Evolutionary conservation across 1,140 invertebrate genomes (phyloP).

Genomic region (Brachionus sp.): DNA sequence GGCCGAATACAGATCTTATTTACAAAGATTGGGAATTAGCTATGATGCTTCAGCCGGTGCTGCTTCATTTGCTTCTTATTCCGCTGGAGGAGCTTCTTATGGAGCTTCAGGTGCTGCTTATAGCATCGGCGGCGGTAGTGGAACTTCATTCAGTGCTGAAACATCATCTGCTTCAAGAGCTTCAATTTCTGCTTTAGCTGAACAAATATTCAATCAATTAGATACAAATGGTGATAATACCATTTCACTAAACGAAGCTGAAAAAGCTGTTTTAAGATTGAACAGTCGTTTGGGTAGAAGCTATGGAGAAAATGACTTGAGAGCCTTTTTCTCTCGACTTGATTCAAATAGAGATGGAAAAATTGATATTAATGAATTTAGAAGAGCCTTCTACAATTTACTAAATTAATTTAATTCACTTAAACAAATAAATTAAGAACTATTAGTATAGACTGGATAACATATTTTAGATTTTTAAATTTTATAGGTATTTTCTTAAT

Average conservation of each 20-base stretch:
- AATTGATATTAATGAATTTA: slow-evolving; percentile 21
- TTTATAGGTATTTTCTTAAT: background rate
- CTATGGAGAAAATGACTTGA: slow-evolving; percentile 41
- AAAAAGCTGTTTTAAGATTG: slow-evolving; percentile 23
- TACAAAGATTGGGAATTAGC: slow-evolving; percentile 41
- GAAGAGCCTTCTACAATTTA: slow-evolving; percentile 27
- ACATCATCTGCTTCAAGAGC: slow-evolving; percentile 11
- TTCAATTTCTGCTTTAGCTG: slow-evolving; percentile 32
- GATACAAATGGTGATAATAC: background rate
- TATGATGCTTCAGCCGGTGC: slow-evolving; percentile 13
- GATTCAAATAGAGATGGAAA: slow-evolving; percentile 13
- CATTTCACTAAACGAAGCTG: slow-evolving; percentile 21
- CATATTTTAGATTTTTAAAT: background rate
- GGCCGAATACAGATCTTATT: slow-evolving; percentile 37
- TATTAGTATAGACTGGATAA: background rate
- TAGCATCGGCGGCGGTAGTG: background rate
- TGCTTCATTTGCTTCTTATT: background rate
- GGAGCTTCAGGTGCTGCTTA: background rate
- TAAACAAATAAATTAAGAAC: background rate
- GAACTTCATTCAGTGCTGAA: slow-evolving; percentile 25
- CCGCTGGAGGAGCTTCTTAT: background rate
- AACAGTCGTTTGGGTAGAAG: slow-evolving; percentile 26
- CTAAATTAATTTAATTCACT: background rate
- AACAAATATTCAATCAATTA: slow-evolving; percentile 36
- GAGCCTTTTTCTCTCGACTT: background rate